These are phyloP conservation scores for Rhinolophus ferrumequinum DNA, from an alignment of 2,113 vertebrate genomes.

Conservation along the genomic window DNA sequence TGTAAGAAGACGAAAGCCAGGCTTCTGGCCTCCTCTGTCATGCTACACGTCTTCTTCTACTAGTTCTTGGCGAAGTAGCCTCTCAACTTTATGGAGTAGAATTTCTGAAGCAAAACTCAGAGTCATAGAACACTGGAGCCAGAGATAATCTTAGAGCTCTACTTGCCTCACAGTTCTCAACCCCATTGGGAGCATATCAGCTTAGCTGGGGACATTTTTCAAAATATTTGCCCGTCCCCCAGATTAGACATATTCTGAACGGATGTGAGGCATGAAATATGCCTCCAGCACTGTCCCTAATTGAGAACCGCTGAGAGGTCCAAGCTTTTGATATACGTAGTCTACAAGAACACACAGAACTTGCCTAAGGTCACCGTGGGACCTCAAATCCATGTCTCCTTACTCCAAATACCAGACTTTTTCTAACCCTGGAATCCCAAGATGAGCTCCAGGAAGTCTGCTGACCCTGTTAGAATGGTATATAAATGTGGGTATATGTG, in stretches of 20 bases:
- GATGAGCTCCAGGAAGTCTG: neutral
- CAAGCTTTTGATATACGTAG: neutral
- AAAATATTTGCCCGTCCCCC: neutral
- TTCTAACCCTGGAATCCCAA: neutral
- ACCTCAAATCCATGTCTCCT: neutral
- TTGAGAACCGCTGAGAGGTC: neutral
- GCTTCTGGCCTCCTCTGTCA: neutral
- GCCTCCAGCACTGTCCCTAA: neutral
- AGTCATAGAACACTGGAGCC: neutral
- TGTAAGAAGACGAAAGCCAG: neutral
- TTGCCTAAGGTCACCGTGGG: neutral
- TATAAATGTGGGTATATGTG: neutral
- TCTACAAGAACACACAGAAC: neutral
- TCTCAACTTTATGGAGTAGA: neutral
- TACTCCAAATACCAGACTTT: neutral
- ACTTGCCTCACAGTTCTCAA: neutral
- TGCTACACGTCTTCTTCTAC: neutral
- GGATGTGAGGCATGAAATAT: neutral
- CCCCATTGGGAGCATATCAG: no score
- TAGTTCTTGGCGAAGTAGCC: neutral
- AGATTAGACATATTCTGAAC: neutral
- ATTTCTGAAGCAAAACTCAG: neutral
- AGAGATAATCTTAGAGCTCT: neutral
- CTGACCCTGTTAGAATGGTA: neutral
- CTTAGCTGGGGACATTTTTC: neutral